Percentiles rank a stretch among this genome's conserved stretches.
These are phyloP conservation scores for Psilanteris sp. DNA, from an alignment of 1,140 invertebrate species.

Conservation along the genomic window DNA sequence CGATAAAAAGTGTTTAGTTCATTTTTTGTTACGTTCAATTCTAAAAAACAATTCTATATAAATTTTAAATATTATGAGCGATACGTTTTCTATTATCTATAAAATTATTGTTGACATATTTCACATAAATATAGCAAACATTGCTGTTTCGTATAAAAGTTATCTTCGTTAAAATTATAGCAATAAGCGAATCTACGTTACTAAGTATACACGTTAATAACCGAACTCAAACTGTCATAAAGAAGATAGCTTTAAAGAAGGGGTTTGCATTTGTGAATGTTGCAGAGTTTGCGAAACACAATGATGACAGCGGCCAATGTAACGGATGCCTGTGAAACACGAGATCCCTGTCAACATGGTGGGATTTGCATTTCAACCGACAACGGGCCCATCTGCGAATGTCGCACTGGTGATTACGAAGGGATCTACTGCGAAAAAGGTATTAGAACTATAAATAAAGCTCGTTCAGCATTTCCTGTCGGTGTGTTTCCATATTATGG, in stretches of 20 bases:
- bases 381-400: slow-evolving; percentile 95
- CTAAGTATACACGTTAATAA: too few species aligned
- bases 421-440: slow-evolving; percentile 96
- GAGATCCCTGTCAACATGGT: slow-evolving; percentile 94
- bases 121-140: too few species aligned
- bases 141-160: too few species aligned
- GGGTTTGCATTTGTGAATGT: slow-evolving; percentile 64
- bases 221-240: slow-evolving; percentile 48
- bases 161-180: too few species aligned
- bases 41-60: too few species aligned
- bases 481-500: slow-evolving; percentile 36
- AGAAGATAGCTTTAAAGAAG: slow-evolving; percentile 48
- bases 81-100: too few species aligned
- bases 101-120: too few species aligned
- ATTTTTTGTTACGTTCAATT: too few species aligned
- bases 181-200: too few species aligned
- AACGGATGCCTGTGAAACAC: slow-evolving; percentile 90
- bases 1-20: too few species aligned
- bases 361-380: slow-evolving; percentile 97
- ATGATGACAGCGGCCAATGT: slow-evolving; percentile 79
- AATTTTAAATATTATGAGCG: too few species aligned
- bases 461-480: slow-evolving; percentile 34
- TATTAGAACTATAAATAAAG: slow-evolving; percentile 74
- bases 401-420: slow-evolving; percentile 92
- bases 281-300: slow-evolving; percentile 81